Conservation (phyloP, 2,113 vertebrate genomes). For the Hystrix cristata region DNA sequence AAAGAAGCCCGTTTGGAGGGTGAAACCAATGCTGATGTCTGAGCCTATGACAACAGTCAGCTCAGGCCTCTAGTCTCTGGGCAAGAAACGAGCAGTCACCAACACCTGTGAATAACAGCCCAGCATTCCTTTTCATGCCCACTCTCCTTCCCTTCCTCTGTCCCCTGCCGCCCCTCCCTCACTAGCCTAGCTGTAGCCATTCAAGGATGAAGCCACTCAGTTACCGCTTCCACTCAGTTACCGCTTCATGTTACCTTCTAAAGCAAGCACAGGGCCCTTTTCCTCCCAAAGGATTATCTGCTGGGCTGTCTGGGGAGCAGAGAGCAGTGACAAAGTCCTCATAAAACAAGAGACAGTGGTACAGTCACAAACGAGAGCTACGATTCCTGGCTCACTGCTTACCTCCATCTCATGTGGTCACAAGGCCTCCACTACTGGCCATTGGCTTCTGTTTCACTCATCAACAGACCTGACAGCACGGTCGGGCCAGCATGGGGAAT, state of each 20-base stretch:
- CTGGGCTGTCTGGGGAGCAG: background rate
- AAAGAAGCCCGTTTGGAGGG: constrained; percentile 3
- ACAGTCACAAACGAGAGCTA: background rate
- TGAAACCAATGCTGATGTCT: background rate
- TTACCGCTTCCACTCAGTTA: background rate
- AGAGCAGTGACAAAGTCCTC: background rate
- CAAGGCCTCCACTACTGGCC: background rate
- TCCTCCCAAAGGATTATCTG: background rate
- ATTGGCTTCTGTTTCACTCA: background rate
- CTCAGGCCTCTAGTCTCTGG: background rate
- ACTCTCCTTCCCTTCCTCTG: background rate
- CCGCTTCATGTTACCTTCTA: background rate
- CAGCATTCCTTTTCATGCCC: background rate
- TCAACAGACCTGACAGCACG: background rate
- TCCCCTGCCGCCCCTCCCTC: background rate
- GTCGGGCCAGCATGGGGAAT: background rate
- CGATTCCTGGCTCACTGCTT: background rate
- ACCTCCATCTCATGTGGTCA: background rate
- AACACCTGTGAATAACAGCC: accelerated
- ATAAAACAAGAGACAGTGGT: background rate
- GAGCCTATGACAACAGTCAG: background rate
- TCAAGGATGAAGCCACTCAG: background rate
- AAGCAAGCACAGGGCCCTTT: background rate
- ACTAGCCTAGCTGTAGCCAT: background rate
- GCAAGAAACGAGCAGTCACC: background rate